phyloP scores from a whole-genome alignment of 1,140 invertebrate genomes.

The Drosophila bocqueti region DNA sequence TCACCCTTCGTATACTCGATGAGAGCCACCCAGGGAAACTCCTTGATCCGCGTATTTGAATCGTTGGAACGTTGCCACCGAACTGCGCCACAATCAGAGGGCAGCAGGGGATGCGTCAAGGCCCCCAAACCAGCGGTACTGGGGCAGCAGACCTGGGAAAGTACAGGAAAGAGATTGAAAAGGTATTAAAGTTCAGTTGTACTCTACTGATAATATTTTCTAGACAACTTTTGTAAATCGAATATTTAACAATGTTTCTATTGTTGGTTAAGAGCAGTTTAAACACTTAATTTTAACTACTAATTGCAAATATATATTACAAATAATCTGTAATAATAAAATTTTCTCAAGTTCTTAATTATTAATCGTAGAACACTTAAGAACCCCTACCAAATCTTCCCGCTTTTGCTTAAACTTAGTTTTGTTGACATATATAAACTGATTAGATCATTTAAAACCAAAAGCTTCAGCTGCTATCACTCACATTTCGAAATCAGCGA shows the following conservation, averaged over 20 bases:
- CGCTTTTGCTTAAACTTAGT: slow-evolving; percentile 4
- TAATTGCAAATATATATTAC: too few relatives aligned
- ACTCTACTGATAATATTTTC: background rate
- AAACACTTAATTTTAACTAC: background rate
- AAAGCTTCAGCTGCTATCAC: slow-evolving; percentile 10
- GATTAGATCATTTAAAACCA: slow-evolving; percentile 17
- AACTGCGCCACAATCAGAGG: slow-evolving; percentile 70
- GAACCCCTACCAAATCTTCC: background rate
- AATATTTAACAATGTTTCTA: background rate
- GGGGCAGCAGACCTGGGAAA: slow-evolving; percentile 59
- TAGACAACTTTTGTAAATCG: background rate
- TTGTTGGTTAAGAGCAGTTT: background rate
- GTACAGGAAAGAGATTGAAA: background rate
- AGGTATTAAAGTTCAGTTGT: background rate
- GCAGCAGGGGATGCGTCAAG: slow-evolving; percentile 49
- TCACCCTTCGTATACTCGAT: slow-evolving; percentile 82
- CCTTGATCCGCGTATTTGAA: slow-evolving; percentile 87
- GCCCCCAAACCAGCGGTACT: slow-evolving; percentile 42
- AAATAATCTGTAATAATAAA: too few relatives aligned
- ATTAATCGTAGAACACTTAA: background rate
- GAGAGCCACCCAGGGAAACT: slow-evolving; percentile 90
- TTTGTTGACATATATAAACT: slow-evolving; percentile 8
- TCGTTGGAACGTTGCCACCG: slow-evolving; percentile 87
- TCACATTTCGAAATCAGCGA: background rate
- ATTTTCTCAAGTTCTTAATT: background rate